phyloP scores from a whole-genome alignment of 2,113 vertebrate genomes.

The Pseudonaja textilis region DNA sequence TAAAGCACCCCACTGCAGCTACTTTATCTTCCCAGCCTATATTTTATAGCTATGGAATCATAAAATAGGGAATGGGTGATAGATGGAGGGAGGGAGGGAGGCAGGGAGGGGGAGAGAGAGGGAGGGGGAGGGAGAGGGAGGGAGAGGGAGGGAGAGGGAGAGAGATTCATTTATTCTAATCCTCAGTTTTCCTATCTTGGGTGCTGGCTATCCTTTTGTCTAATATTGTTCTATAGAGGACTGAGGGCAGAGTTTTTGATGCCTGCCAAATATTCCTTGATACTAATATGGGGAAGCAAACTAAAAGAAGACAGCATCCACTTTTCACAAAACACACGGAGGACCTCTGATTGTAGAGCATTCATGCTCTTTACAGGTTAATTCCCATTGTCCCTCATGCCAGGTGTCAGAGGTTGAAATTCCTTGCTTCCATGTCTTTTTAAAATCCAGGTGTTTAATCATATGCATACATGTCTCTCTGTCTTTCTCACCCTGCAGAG shows the following conservation, averaged over 20 bases:
- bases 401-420: neutral
- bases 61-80: neutral
- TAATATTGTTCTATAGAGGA: neutral
- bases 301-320: neutral
- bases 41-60: neutral
- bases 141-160: no score
- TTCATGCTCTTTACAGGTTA: neutral
- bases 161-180: neutral
- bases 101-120: no score
- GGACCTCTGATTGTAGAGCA: neutral
- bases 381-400: neutral
- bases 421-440: neutral
- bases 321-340: neutral
- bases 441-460: no score
- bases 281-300: neutral
- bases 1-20: neutral
- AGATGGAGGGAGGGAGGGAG: no score
- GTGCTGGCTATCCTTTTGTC: neutral
- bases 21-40: neutral
- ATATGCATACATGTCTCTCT: neutral
- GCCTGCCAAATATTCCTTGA: neutral
- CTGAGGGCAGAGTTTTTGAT: neutral
- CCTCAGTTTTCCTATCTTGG: no score
- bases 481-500: conserved; percentile 29
- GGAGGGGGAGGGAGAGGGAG: no score